phyloP scores from a whole-genome alignment of 2,797 vertebrate genomes.

The Lagocephalus sceleratus region DNA sequence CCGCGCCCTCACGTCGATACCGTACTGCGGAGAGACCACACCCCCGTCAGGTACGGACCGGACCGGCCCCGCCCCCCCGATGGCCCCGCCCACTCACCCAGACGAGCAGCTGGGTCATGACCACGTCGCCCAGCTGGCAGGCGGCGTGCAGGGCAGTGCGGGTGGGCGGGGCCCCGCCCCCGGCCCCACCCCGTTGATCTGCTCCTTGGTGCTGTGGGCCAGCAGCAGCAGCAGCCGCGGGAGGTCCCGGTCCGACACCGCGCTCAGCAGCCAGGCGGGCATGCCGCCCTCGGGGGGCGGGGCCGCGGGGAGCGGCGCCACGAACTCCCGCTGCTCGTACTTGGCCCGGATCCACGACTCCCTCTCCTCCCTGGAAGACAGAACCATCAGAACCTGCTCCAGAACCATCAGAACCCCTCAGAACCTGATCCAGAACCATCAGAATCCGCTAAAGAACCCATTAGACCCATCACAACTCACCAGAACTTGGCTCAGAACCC shows the following conservation, averaged over 20 bases:
- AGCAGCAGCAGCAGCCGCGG: slow-evolving; percentile 84
- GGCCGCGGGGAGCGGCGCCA: slow-evolving; percentile 77
- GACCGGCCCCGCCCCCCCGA: too few species aligned
- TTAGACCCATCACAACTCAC: too few species aligned
- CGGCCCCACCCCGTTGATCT: slow-evolving; percentile 70
- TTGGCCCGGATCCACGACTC: slow-evolving; percentile 96
- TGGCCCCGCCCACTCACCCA: slow-evolving; percentile 81
- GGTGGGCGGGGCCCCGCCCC: slow-evolving; percentile 50
- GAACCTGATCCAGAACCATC: too few species aligned
- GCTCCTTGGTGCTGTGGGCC: slow-evolving; percentile 88
- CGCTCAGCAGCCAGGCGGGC: slow-evolving; percentile 69
- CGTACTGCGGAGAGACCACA: slow-evolving; percentile 79
- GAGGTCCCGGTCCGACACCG: slow-evolving; percentile 83
- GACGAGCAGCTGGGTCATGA: slow-evolving; percentile 92
- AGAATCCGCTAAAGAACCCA: too few species aligned
- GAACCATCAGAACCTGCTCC: background rate
- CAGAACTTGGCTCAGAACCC: too few species aligned
- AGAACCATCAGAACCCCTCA: background rate
- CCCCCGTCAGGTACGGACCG: too few species aligned
- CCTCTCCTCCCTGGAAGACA: slow-evolving; percentile 78
- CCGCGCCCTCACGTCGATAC: slow-evolving; percentile 85
- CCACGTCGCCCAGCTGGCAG: slow-evolving; percentile 88
- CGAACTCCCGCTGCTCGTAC: slow-evolving; percentile 90
- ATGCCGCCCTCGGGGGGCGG: slow-evolving; percentile 63
- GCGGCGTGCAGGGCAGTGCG: slow-evolving; percentile 86